Evolutionary conservation across 2,888 invertebrate genomes (phyloP).

Genomic region (Lasioglossum vierecki): DNA sequence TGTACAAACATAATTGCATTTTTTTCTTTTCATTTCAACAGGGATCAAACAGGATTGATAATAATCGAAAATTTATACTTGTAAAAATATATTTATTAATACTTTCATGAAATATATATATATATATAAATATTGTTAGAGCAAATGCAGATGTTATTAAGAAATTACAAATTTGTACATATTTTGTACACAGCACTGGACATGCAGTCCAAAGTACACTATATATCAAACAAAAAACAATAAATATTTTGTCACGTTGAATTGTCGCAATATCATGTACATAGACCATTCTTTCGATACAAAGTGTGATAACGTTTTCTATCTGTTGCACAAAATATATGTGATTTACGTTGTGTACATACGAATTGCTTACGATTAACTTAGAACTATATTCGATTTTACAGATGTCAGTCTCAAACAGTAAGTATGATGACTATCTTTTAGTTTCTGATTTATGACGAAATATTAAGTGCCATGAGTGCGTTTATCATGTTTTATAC

Average conservation of each 20-base stretch:
- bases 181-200: constrained; percentile 16
- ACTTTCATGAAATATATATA: constrained; percentile 26
- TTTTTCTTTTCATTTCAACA: not conserved
- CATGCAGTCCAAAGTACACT: not conserved
- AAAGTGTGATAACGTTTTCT: constrained; percentile 3
- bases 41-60: constrained; percentile 11
- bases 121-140: not conserved
- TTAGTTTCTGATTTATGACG: not conserved
- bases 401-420: not conserved
- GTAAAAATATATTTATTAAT: constrained; percentile 44
- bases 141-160: not conserved
- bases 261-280: constrained; percentile 25
- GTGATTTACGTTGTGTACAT: not conserved
- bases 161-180: constrained; percentile 14
- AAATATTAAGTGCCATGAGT: not conserved
- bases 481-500: constrained; percentile 5
- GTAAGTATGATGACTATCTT: constrained; percentile 46
- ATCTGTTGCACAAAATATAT: constrained; percentile 25
- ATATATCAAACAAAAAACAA: constrained; percentile 15
- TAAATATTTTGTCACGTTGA: constrained; percentile 35
- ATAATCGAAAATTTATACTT: constrained; percentile 27
- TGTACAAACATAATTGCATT: not conserved
- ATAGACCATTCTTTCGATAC: constrained; percentile 31
- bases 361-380: not conserved
- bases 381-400: not conserved